phyloP scores from a whole-genome alignment of 2,888 invertebrate species.

The Amphimallon solstitiale region DNA sequence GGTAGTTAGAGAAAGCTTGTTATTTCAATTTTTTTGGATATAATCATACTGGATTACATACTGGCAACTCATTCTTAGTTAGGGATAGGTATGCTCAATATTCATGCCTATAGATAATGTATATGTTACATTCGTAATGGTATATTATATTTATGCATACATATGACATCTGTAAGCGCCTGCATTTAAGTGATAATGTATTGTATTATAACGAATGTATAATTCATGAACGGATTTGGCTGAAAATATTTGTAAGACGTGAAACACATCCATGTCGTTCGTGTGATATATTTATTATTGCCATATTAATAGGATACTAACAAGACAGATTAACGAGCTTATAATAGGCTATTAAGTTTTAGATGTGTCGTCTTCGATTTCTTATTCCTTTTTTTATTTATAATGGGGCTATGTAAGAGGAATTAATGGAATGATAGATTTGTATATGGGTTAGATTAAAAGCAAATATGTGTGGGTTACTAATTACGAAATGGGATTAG shows the following conservation, averaged over 20 bases:
- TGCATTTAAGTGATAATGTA: not conserved
- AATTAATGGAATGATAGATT: no score
- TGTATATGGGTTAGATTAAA: no score
- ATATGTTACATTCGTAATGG: no score
- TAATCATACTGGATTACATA: not conserved
- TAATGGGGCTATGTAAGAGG: no score
- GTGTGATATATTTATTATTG: not conserved
- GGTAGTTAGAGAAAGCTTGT: not conserved
- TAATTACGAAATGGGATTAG: no score
- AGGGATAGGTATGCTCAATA: not conserved
- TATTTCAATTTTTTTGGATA: not conserved
- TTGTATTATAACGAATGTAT: not conserved
- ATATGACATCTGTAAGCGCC: not conserved
- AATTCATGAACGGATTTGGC: constrained; percentile 24
- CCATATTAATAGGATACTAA: no score
- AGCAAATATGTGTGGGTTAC: no score
- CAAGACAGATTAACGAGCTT: no score
- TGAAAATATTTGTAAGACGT: not conserved
- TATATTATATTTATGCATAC: constrained; percentile 5
- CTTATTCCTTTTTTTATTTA: no score
- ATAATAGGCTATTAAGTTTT: no score
- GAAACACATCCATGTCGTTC: constrained; percentile 7
- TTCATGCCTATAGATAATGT: not conserved
- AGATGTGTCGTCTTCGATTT: no score
- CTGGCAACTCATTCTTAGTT: not conserved